Evolutionary conservation across 2,888 invertebrate species (phyloP).

Genomic region (Coenonympha arcania): DNA sequence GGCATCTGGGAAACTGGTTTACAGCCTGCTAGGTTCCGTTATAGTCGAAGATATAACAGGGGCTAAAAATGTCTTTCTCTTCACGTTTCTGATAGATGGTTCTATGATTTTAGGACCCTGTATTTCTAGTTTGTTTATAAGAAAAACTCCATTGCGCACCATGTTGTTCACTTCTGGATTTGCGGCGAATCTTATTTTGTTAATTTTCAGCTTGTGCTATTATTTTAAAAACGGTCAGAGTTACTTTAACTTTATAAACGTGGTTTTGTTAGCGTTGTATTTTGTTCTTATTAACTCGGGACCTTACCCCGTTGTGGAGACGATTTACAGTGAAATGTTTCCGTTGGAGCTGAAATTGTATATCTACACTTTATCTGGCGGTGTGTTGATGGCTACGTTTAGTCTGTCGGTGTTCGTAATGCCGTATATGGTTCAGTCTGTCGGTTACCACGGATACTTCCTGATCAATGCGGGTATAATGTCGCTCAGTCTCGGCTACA

Average conservation of each 20-base stretch:
- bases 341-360: slow-evolving; percentile 9
- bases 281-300: slow-evolving; percentile 6
- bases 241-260: slow-evolving; percentile 23
- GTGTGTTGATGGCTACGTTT: not conserved
- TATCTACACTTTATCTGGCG: not conserved
- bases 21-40: slow-evolving; percentile 19
- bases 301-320: slow-evolving; percentile 8
- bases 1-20: slow-evolving; percentile 21
- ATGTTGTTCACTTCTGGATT: slow-evolving; percentile 21
- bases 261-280: slow-evolving; percentile 16
- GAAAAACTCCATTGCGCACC: slow-evolving; percentile 19
- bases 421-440: slow-evolving; percentile 23
- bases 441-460: slow-evolving; percentile 17
- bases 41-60: slow-evolving; percentile 25
- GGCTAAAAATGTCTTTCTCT: slow-evolving; percentile 21
- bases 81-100: slow-evolving; percentile 21
- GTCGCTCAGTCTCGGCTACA: not conserved
- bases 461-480: not conserved
- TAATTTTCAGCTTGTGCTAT: slow-evolving; percentile 18
- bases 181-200: slow-evolving; percentile 12
- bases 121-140: slow-evolving; percentile 18
- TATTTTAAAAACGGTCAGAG: slow-evolving; percentile 14
- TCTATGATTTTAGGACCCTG: slow-evolving; percentile 20
- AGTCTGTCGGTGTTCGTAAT: not conserved
- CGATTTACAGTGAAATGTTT: slow-evolving; percentile 9